phyloP scores from a whole-genome alignment of 1,140 invertebrate genomes.

The Hydropsyche tenuis region DNA sequence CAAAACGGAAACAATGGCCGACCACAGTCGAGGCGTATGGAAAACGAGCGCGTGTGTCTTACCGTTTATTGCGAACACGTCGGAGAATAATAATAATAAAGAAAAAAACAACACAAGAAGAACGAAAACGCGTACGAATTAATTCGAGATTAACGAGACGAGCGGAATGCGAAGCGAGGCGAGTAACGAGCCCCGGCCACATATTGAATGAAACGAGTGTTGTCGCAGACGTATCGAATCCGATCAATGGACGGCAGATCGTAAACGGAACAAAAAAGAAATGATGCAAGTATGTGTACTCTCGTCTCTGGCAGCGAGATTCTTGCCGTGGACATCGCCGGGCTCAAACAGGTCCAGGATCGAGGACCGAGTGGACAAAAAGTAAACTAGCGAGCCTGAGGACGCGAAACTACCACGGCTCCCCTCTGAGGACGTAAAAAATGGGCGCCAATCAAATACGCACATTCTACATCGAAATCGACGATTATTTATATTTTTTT shows the following conservation, averaged over 20 bases:
- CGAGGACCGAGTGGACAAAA: slow-evolving; percentile 11
- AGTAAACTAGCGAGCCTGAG: slow-evolving; percentile 12
- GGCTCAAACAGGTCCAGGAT: slow-evolving; percentile 18
- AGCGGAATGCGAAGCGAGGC: background rate
- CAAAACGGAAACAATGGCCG: slow-evolving; percentile 45
- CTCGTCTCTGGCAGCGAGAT: slow-evolving; percentile 22
- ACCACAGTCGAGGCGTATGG: slow-evolving; percentile 3
- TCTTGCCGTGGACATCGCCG: slow-evolving; percentile 4
- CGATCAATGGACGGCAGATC: slow-evolving; percentile 41
- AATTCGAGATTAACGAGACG: slow-evolving; percentile 7
- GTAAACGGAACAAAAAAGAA: slow-evolving; percentile 15
- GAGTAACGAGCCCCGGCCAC: slow-evolving; percentile 5
- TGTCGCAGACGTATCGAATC: slow-evolving; percentile 37
- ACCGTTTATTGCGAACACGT: background rate
- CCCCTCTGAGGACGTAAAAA: slow-evolving; percentile 28
- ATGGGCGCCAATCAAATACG: slow-evolving; percentile 27
- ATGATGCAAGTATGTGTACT: background rate
- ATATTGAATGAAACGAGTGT: slow-evolving; percentile 43
- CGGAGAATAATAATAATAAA: too few species aligned
- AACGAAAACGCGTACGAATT: background rate
- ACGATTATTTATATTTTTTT: too few species aligned
- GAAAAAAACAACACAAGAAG: background rate
- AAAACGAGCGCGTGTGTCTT: slow-evolving; percentile 28
- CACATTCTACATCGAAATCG: slow-evolving; percentile 2
- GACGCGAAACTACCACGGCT: slow-evolving; percentile 19